Evolutionary conservation across 2,888 invertebrate genomes (phyloP).

Genomic region (Mesorhabditis spiculigera): DNA sequence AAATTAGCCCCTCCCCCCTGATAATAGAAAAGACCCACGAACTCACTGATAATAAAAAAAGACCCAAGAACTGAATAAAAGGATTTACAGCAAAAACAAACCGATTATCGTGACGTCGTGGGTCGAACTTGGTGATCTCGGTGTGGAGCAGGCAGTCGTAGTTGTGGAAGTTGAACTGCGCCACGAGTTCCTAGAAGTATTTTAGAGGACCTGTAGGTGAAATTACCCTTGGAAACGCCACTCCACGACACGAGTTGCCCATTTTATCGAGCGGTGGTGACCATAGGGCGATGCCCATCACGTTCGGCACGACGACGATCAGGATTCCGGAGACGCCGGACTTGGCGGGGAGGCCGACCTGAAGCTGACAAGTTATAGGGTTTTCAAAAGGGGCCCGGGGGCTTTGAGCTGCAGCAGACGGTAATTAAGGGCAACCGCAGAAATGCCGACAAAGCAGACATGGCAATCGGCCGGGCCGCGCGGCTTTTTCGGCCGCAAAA

Average conservation of each 20-base stretch:
- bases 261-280: conserved; percentile 78
- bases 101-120: conserved; percentile 71
- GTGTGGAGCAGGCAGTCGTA: conserved; percentile 85
- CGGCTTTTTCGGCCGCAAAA: too few relatives aligned
- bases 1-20: too few relatives aligned
- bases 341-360: conserved; percentile 66
- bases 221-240: conserved; percentile 83
- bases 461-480: too few relatives aligned
- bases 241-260: conserved; percentile 84
- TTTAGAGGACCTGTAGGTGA: too few relatives aligned
- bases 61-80: neutral
- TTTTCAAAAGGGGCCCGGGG: too few relatives aligned
- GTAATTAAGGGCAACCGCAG: too few relatives aligned
- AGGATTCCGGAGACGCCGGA: conserved; percentile 78
- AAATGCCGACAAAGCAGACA: too few relatives aligned
- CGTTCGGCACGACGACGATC: conserved; percentile 70
- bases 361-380: conserved; percentile 7
- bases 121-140: conserved; percentile 81
- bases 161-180: conserved; percentile 89
- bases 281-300: conserved; percentile 49
- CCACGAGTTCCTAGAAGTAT: too few relatives aligned
- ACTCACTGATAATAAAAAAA: too few relatives aligned
- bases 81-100: neutral
- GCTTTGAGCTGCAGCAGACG: too few relatives aligned
- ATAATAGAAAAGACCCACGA: too few relatives aligned